Percentiles rank a stretch among this genome's conserved stretches.
phyloP scores from a whole-genome alignment of 1,140 invertebrate genomes.

The Wiebesia pumilae region DNA sequence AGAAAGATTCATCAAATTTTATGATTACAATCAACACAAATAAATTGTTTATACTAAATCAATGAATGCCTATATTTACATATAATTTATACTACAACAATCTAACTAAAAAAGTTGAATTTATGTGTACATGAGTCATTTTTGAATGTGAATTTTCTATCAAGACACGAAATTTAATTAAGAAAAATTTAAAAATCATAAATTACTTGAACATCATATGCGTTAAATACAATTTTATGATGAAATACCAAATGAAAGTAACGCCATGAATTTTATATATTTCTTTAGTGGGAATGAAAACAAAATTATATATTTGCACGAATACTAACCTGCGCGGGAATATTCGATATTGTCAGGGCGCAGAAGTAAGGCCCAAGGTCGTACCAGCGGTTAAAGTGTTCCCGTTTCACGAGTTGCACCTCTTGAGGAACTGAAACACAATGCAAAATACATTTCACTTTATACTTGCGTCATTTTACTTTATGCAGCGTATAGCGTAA shows the following conservation, averaged over 20 bases:
- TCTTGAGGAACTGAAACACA: slow-evolving; percentile 88
- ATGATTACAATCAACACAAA: too few relatives aligned
- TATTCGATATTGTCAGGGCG: slow-evolving; percentile 85
- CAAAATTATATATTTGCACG: neutral
- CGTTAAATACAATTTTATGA: neutral
- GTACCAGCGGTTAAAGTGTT: slow-evolving; percentile 97
- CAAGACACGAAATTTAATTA: slow-evolving; percentile 42
- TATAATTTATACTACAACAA: too few relatives aligned
- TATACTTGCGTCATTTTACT: neutral
- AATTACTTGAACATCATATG: neutral
- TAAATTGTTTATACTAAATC: too few relatives aligned
- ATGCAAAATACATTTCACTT: slow-evolving; percentile 49
- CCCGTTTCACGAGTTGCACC: slow-evolving; percentile 89
- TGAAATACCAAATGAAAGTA: neutral
- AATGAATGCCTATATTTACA: too few relatives aligned
- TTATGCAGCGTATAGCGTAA: neutral
- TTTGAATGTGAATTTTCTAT: too few relatives aligned
- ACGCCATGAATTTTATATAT: neutral
- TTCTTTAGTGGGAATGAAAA: neutral
- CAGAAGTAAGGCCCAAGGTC: slow-evolving; percentile 91
- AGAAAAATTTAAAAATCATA: slow-evolving; percentile 44
- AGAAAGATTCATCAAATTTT: too few relatives aligned
- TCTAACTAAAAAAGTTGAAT: too few relatives aligned
- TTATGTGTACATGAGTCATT: too few relatives aligned
- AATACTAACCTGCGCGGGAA: slow-evolving; percentile 81